Evolutionary conservation across 1,140 invertebrate genomes (phyloP).

Genomic region (Drosophila nikananu): DNA sequence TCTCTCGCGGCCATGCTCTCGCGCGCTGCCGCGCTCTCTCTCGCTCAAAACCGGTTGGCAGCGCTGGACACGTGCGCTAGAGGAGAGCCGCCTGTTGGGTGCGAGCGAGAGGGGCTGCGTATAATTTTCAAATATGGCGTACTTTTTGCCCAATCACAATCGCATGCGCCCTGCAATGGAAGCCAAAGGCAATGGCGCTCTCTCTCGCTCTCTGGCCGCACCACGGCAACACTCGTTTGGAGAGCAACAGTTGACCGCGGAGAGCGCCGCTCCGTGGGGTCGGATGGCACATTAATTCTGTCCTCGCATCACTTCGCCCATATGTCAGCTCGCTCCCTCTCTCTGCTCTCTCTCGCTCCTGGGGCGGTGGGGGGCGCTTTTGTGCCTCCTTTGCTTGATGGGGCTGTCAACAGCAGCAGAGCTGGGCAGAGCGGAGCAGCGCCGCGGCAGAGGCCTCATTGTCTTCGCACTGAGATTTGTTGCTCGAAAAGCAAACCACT

Average conservation of each 20-base stretch:
- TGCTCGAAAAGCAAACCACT: conserved; percentile 67
- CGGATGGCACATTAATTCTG: conserved; percentile 72
- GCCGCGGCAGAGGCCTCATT: conserved; percentile 68
- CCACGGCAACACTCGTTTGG: conserved; percentile 72
- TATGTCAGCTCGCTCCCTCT: conserved; percentile 67
- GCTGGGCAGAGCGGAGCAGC: conserved; percentile 16
- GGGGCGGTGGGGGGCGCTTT: neutral
- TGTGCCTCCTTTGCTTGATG: conserved; percentile 38
- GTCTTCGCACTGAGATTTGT: conserved; percentile 75
- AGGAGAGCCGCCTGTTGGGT: conserved; percentile 41
- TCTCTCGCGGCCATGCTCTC: conserved; percentile 11
- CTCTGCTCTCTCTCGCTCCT: conserved; percentile 13
- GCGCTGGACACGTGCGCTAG: conserved; percentile 41
- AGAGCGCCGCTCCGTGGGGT: conserved; percentile 45
- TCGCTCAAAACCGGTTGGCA: conserved; percentile 60
- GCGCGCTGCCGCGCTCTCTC: conserved; percentile 13
- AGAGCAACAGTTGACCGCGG: conserved; percentile 74
- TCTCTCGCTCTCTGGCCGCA: conserved; percentile 45
- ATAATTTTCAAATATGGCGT: conserved; percentile 85
- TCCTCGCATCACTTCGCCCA: conserved; percentile 79
- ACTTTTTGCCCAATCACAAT: conserved; percentile 84
- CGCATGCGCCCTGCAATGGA: conserved; percentile 81
- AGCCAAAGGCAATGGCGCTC: conserved; percentile 53
- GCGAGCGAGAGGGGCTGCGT: conserved; percentile 54
- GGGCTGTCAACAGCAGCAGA: conserved; percentile 43